These are phyloP conservation scores for Ephialtes manifestator DNA, from an alignment of 2,888 invertebrate genomes.

Conservation along the genomic window DNA sequence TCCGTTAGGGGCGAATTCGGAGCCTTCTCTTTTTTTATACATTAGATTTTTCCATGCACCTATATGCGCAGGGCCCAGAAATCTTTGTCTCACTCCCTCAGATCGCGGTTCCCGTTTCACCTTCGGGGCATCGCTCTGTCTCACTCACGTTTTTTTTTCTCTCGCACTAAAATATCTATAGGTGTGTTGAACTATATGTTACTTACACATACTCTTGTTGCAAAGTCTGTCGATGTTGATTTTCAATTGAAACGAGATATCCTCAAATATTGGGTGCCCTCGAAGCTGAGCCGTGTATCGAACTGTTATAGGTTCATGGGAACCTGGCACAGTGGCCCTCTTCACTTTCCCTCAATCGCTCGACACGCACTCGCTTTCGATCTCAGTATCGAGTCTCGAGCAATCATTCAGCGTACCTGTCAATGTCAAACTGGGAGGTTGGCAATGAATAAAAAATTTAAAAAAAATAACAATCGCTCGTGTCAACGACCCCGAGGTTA, in stretches of 20 bases:
- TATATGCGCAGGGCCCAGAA: slow-evolving; percentile 69
- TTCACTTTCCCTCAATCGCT: slow-evolving; percentile 31
- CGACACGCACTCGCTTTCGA: slow-evolving; percentile 50
- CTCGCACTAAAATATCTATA: slow-evolving; percentile 24
- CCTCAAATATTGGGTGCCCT: slow-evolving; percentile 81
- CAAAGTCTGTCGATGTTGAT: slow-evolving; percentile 78
- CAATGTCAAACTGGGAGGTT: slow-evolving; percentile 45
- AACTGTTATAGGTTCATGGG: slow-evolving; percentile 83
- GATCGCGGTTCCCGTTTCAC: slow-evolving; percentile 66
- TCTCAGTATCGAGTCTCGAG: slow-evolving; percentile 31
- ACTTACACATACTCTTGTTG: slow-evolving; percentile 45
- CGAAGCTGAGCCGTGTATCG: slow-evolving; percentile 71
- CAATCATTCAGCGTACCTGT: slow-evolving; percentile 45
- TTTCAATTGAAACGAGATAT: slow-evolving; percentile 86
- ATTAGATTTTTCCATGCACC: slow-evolving; percentile 52
- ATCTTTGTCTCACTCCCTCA: slow-evolving; percentile 71
- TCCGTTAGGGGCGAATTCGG: slow-evolving; percentile 82
- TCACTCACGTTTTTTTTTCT: slow-evolving; percentile 47
- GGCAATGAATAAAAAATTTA: slow-evolving; percentile 1
- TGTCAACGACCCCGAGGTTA: no score
- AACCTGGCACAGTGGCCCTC: slow-evolving; percentile 69
- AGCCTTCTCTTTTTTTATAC: slow-evolving; percentile 54
- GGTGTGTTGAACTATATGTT: slow-evolving; percentile 27
- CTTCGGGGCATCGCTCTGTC: slow-evolving; percentile 65
- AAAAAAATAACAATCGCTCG: no score